These are phyloP conservation scores for Anser brachyrhynchus DNA, from an alignment of 2,113 vertebrate species.

Conservation along the genomic window DNA sequence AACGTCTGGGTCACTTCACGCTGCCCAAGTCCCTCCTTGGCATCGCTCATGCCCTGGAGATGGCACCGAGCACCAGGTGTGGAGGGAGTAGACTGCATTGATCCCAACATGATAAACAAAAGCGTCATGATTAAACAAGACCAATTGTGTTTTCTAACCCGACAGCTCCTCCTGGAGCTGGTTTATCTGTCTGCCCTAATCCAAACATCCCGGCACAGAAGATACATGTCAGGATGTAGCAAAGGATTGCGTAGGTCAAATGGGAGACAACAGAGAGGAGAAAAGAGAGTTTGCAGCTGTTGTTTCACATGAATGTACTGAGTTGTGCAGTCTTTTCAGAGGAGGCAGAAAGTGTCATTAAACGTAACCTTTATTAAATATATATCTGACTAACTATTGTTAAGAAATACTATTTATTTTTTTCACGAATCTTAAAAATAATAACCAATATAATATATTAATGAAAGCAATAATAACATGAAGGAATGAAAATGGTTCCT, in stretches of 20 bases:
- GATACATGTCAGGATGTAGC: rapidly evolving
- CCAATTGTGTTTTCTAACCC: not conserved
- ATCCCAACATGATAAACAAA: rapidly evolving
- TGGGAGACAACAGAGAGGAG: not conserved
- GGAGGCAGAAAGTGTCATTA: not conserved
- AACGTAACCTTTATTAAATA: not conserved
- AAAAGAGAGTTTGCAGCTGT: not conserved
- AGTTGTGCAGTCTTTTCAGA: not conserved
- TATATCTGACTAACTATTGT: not conserved
- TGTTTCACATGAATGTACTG: not conserved
- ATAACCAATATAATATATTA: rapidly evolving
- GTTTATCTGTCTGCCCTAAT: not conserved
- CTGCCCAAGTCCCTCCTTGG: not conserved
- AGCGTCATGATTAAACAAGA: not conserved
- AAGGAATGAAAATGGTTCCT: not conserved
- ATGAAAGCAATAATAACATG: not conserved
- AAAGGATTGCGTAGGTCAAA: not conserved
- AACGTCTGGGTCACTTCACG: too few species aligned
- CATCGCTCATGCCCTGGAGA: not conserved
- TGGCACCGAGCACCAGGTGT: not conserved
- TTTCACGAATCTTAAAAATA: not conserved
- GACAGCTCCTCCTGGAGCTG: not conserved
- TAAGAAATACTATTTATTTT: not conserved
- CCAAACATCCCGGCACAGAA: not conserved
- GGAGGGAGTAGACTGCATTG: rapidly evolving